A percentile compares a stretch with the other conserved stretches of the same genome.
Evolutionary conservation across 2,113 vertebrate genomes (phyloP).

Genomic region (Alectura lathami): DNA sequence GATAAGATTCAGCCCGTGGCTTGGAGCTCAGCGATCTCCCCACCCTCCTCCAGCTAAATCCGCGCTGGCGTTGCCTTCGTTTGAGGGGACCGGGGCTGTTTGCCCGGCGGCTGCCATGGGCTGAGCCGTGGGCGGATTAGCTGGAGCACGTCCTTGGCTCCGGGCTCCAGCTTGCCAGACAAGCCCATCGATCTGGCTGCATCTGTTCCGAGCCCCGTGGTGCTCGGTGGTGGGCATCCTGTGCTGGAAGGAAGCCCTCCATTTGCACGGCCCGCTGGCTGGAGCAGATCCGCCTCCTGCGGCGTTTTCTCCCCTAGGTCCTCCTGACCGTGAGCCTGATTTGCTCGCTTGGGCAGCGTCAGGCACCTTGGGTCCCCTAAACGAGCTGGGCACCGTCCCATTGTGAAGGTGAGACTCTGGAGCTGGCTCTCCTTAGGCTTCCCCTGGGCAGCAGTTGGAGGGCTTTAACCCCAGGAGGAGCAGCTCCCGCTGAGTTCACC

Average conservation of each 20-base stretch:
- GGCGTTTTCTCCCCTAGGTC: background rate
- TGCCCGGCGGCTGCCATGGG: background rate
- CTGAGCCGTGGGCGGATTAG: conserved; percentile 3
- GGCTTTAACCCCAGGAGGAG: background rate
- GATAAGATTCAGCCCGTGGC: conserved; percentile 49
- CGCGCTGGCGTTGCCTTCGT: background rate
- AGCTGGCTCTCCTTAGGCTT: background rate
- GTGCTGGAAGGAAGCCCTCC: background rate
- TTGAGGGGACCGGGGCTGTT: conserved; percentile 24
- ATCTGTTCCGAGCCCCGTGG: background rate
- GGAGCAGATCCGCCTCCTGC: background rate
- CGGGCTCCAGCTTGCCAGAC: background rate
- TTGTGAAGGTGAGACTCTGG: rapidly evolving
- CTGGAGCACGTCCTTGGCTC: background rate
- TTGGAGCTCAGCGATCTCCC: conserved; percentile 53
- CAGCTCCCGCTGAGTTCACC: rapidly evolving
- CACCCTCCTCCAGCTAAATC: conserved; percentile 54
- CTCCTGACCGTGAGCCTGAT: background rate
- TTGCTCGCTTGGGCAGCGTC: background rate
- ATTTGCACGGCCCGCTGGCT: background rate
- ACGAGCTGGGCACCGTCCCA: too few species aligned
- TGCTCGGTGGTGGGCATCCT: background rate
- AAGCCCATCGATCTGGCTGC: background rate
- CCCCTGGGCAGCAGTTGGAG: background rate
- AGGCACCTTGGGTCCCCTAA: rapidly evolving